A percentile compares a stretch with the other conserved stretches of the same genome.
Evolutionary conservation across 92 coral and sea anemone species (phyloP).

Genomic region (Meandrina meandrites): DNA sequence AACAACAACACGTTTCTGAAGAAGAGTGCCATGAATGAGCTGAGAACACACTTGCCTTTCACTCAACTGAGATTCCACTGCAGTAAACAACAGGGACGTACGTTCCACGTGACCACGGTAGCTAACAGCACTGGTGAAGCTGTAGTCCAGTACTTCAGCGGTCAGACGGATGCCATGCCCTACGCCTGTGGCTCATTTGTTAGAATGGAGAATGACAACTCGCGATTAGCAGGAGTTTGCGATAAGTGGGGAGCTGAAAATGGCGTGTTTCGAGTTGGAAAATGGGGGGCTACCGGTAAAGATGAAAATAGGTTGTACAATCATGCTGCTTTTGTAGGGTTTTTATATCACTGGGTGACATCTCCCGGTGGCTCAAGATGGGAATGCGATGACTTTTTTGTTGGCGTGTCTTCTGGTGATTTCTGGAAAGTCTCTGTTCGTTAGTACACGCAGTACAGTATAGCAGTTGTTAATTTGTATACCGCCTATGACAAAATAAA

Average conservation of each 20-base stretch:
- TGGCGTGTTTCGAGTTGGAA: too few relatives aligned
- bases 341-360: too few relatives aligned
- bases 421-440: too few relatives aligned
- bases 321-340: too few relatives aligned
- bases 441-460: too few relatives aligned
- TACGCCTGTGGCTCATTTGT: constrained; percentile 27
- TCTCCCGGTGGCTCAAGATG: too few relatives aligned
- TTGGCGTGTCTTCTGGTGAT: too few relatives aligned
- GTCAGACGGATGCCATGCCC: constrained; percentile 18
- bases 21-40: constrained; percentile 3
- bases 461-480: too few relatives aligned
- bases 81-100: constrained; percentile 20
- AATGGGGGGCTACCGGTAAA: too few relatives aligned
- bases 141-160: constrained; percentile 34
- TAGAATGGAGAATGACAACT: constrained; percentile 18
- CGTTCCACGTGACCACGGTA: constrained; percentile 32
- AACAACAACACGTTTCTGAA: neutral
- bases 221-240: constrained; percentile 1
- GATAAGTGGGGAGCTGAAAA: neutral
- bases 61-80: constrained; percentile 23
- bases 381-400: too few relatives aligned
- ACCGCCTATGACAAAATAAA: too few relatives aligned
- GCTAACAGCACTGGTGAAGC: constrained; percentile 26
- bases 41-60: neutral
- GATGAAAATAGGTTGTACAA: too few relatives aligned